Percentiles rank a stretch among this genome's conserved stretches.
phyloP scores from a whole-genome alignment of 2,797 vertebrate genomes.

The Crenichthys baileyi region DNA sequence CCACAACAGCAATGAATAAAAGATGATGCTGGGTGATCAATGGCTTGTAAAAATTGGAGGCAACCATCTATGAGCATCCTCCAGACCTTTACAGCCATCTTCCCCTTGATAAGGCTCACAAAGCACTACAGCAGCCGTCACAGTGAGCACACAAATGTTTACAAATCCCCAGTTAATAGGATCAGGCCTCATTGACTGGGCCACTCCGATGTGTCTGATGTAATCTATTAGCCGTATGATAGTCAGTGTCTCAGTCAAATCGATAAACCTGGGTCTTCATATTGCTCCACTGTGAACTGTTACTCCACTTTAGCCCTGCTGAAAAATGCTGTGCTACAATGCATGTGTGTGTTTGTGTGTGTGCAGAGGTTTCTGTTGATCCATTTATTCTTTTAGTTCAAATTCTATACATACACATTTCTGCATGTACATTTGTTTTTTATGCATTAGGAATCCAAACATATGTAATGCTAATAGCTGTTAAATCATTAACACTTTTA shows the following conservation, averaged over 20 bases:
- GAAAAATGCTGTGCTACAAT: constrained; percentile 69
- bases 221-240: constrained; percentile 84
- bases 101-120: constrained; percentile 66
- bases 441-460: background rate
- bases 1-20: background rate
- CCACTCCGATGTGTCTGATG: constrained; percentile 78
- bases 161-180: constrained; percentile 85
- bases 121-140: constrained; percentile 73
- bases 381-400: constrained; percentile 26
- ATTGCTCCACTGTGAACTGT: constrained; percentile 76
- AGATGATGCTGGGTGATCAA: constrained; percentile 2
- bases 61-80: constrained; percentile 44
- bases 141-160: constrained; percentile 81
- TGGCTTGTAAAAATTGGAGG: constrained; percentile 25
- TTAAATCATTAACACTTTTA: constrained; percentile 42
- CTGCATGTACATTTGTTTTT: background rate
- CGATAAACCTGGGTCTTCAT: constrained; percentile 76
- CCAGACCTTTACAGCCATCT: constrained; percentile 52
- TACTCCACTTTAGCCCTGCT: constrained; percentile 76
- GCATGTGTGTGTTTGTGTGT: constrained; percentile 27
- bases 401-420: constrained; percentile 3
- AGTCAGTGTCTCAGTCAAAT: constrained; percentile 79
- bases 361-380: constrained; percentile 23
- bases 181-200: constrained; percentile 83
- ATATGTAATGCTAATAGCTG: background rate